Base-by-base conservation (phyloP, 2,113 vertebrate species). In the Paratilapia polleni region DNA sequence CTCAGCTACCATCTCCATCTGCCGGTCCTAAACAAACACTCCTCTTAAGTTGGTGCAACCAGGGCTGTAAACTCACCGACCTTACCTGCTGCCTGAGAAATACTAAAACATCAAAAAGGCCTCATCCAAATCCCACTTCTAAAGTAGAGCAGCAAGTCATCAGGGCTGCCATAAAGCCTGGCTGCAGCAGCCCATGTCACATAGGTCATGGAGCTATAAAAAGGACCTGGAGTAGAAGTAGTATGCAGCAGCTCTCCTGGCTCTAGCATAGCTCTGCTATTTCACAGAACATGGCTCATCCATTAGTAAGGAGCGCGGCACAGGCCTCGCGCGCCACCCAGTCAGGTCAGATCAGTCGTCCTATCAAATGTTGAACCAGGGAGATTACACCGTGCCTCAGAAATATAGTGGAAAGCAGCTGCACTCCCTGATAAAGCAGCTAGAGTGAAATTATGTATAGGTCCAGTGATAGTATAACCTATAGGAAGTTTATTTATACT, bases 121-220 rank as follows among this genome's bases (percentile, higher is more conserved):
- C 49, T n/a, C 4, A 70, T 75, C 12, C 31, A 54, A 59, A 80
- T 41, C 63, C 49, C 38, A 20, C 54, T 63, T 74, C 14, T 61
- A 41, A 81, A 88, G 66, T 41, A 13, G 57, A 85, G 68, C 85
- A 57, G 61, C 19, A 63, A 73, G 60, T 68, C 77, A 34, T 26
- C 28, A 1, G 6, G 80, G 15, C 38, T 14, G 86, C 77, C 82
- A 70, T 74, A 63, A 79, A 84, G 70, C 34, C 82, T 47, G 81
- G 80, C 84, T 20, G 78, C 5, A 26, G 84, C 85, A 78, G 82
- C 88, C 80, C 84, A 86, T 92, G 91, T 92, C 86, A 87, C 84
- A 93, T 80, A 90, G 94, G 91, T 92, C 93, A 92, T 81, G 81
- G 36, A 78, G 88, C 82, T 94, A 93, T 90, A 89, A 89, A 91